Evolutionary conservation across 2,797 vertebrate species (phyloP).

Genomic region (Urophycis tenuis): DNA sequence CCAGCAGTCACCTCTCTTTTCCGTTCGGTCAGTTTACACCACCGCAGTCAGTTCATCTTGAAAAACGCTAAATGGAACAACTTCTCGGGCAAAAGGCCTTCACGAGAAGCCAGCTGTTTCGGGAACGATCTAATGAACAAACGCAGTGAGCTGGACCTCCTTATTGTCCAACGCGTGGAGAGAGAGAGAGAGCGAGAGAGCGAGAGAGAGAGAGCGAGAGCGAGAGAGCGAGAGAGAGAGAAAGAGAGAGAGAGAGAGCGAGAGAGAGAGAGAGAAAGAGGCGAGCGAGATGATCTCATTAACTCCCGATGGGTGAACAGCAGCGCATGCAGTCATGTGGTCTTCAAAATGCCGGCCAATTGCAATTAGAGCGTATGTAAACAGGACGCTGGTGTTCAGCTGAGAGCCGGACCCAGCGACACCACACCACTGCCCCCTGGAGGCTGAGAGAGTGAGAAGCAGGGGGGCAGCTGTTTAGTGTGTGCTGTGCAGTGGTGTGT

Average conservation of each 20-base stretch:
- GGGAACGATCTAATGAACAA: background rate
- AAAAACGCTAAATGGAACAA: no score
- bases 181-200: background rate
- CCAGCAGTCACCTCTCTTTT: no score
- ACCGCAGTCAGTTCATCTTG: no score
- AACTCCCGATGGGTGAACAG: background rate
- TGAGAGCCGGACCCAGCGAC: background rate
- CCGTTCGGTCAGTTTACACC: no score
- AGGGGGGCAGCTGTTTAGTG: background rate
- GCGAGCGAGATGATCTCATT: conserved; percentile 26
- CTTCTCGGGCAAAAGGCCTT: no score
- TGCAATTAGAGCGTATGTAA: background rate
- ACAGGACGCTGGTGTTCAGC: background rate
- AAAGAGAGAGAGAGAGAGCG: background rate
- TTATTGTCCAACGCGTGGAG: background rate
- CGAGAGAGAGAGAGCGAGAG: background rate
- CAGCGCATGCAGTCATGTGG: conserved; percentile 21
- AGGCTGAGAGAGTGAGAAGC: background rate
- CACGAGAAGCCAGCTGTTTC: no score
- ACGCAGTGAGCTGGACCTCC: background rate
- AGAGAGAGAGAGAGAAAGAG: background rate
- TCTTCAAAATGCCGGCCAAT: conserved; percentile 2
- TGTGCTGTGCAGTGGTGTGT: background rate
- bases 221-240: background rate
- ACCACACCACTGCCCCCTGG: conserved; percentile 37